Evolutionary conservation across 2,797 vertebrate genomes (phyloP).

Genomic region (Garrulus glandarius): DNA sequence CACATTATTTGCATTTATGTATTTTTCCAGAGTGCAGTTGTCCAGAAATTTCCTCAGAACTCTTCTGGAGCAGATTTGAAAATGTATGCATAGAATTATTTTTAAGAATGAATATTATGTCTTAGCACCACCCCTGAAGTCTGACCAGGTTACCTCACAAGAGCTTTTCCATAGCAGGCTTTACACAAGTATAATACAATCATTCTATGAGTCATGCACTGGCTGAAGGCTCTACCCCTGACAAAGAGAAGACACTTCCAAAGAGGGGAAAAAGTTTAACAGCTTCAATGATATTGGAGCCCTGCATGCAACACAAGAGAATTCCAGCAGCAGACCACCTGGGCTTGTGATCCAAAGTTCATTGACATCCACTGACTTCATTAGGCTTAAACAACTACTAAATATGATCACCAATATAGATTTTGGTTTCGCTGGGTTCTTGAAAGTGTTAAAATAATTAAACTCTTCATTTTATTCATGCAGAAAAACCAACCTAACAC

Average conservation of each 20-base stretch:
- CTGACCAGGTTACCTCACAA: background rate
- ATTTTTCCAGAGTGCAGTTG: background rate
- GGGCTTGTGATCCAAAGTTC: background rate
- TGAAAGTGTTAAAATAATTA: background rate
- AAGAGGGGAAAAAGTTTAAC: background rate
- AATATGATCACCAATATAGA: background rate
- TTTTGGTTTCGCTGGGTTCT: background rate
- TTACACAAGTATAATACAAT: background rate
- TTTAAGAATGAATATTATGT: background rate
- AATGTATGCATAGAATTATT: background rate
- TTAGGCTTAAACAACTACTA: background rate
- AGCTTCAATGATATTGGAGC: accelerated
- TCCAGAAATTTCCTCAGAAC: background rate
- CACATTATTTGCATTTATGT: background rate
- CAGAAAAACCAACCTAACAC: background rate
- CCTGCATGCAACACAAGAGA: background rate
- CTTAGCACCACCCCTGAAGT: background rate
- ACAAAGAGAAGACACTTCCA: background rate
- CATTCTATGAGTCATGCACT: background rate
- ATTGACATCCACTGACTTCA: background rate
- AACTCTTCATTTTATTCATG: background rate
- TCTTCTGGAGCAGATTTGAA: background rate
- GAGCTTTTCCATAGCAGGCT: background rate
- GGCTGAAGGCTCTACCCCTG: background rate
- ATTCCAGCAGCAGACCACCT: background rate